Evolutionary conservation across 2,113 vertebrate genomes (phyloP).

Genomic region (Callionymus lyra): DNA sequence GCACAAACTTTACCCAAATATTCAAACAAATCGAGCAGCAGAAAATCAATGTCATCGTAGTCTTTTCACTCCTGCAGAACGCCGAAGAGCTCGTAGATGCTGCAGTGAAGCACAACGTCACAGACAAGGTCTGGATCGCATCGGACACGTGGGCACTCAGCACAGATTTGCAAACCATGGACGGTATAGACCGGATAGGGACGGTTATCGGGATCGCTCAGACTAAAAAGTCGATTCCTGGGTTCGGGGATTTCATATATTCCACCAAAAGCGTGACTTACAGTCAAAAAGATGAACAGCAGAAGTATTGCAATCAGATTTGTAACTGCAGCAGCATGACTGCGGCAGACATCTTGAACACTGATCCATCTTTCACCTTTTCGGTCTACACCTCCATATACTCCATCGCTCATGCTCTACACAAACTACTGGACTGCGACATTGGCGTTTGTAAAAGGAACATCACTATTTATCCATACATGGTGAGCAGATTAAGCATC

Average conservation of each 20-base stretch:
- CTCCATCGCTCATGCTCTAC: conserved; percentile 67
- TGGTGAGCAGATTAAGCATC: conserved; percentile 5
- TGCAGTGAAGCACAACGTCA: conserved; percentile 63
- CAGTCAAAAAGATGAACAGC: not conserved
- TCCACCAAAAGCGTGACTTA: conserved; percentile 2
- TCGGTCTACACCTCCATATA: conserved; percentile 66
- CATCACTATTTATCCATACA: conserved; percentile 60
- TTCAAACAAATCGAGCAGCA: conserved; percentile 46
- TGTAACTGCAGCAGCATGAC: conserved; percentile 41
- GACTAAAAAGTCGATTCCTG: conserved; percentile 33
- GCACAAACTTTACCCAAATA: conserved; percentile 19
- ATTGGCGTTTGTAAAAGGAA: conserved; percentile 43
- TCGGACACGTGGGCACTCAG: conserved; percentile 69
- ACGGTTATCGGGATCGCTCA: conserved; percentile 67
- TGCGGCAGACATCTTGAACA: not conserved
- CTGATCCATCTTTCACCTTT: conserved; percentile 47
- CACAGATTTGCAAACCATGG: conserved; percentile 27
- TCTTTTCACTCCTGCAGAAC: conserved; percentile 19
- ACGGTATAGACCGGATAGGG: conserved; percentile 61
- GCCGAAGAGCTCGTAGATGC: conserved; percentile 52
- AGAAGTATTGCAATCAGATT: conserved; percentile 48
- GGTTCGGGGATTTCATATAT: conserved; percentile 52
- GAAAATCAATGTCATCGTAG: conserved; percentile 42
- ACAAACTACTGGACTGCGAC: conserved; percentile 65
- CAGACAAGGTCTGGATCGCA: conserved; percentile 74